Evolutionary conservation across 2,797 vertebrate species (phyloP).

Genomic region (Pipistrellus pygmaeus): DNA sequence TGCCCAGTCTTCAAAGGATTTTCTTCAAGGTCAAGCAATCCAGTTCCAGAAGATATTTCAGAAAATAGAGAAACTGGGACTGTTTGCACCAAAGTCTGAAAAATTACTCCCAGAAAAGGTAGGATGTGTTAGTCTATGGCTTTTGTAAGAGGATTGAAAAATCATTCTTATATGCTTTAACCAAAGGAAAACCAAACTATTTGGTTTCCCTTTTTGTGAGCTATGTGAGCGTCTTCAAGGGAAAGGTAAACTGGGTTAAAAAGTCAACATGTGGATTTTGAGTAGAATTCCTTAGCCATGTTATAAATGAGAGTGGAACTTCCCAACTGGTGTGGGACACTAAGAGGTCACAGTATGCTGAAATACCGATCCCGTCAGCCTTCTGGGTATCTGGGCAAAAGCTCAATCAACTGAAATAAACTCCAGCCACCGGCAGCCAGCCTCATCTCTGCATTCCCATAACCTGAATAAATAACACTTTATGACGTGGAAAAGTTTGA

Average conservation of each 20-base stretch:
- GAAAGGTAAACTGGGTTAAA: not conserved
- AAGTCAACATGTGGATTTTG: not conserved
- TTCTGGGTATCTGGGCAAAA: not conserved
- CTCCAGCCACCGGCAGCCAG: not conserved
- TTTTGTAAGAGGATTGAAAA: constrained; percentile 46
- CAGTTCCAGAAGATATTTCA: not conserved
- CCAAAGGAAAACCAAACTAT: constrained; percentile 41
- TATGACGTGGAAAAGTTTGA: constrained; percentile 12
- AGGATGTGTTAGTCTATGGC: not conserved
- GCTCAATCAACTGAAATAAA: not conserved
- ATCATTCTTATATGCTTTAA: constrained; percentile 39
- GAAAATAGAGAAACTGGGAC: constrained; percentile 60
- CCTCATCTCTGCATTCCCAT: not conserved
- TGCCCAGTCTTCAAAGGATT: constrained; percentile 94
- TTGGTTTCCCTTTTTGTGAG: constrained; percentile 43
- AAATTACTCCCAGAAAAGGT: constrained; percentile 64
- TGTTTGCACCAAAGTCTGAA: constrained; percentile 87
- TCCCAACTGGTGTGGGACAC: not conserved
- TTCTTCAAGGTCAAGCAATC: constrained; percentile 6
- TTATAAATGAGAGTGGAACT: constrained; percentile 16
- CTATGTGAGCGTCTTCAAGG: not conserved
- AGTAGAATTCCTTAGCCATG: constrained; percentile 30
- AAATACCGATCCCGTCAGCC: not conserved
- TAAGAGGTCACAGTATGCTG: not conserved
- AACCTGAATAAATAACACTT: not conserved